Conservation (phyloP, 2,797 vertebrate species). For the Lycodopsis pacificus region DNA sequence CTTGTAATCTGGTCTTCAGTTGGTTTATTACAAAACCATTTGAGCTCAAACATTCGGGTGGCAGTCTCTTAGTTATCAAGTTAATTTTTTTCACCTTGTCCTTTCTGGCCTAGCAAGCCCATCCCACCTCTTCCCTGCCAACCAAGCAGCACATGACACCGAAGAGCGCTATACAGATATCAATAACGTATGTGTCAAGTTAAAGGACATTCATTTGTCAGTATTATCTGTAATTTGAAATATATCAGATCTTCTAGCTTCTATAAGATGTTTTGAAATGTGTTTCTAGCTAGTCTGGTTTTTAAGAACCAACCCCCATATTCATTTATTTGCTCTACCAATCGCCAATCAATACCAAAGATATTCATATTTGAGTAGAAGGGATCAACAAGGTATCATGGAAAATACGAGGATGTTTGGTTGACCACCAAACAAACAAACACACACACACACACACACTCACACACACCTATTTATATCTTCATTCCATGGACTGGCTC, state of each 20-base stretch:
- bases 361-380: not conserved
- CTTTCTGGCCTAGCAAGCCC: not conserved
- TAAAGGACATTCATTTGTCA: not conserved
- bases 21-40: not conserved
- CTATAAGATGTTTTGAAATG: not conserved
- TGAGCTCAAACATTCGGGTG: not conserved
- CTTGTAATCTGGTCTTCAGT: not conserved
- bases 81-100: no score
- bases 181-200: constrained; percentile 11
- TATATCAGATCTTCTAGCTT: not conserved
- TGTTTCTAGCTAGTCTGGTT: not conserved
- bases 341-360: not conserved
- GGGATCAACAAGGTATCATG: not conserved
- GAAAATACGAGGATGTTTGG: not conserved
- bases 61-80: no score
- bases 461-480: constrained; percentile 61
- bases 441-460: constrained; percentile 7
- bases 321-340: not conserved
- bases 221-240: not conserved
- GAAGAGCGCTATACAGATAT: constrained; percentile 16
- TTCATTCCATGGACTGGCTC: constrained; percentile 41
- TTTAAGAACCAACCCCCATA: not conserved
- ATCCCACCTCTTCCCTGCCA: not conserved
- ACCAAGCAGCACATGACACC: constrained; percentile 15
- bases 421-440: constrained; percentile 7